Evolutionary conservation across 2,113 vertebrate genomes (phyloP).

Genomic region (Pachyramphus minor): DNA sequence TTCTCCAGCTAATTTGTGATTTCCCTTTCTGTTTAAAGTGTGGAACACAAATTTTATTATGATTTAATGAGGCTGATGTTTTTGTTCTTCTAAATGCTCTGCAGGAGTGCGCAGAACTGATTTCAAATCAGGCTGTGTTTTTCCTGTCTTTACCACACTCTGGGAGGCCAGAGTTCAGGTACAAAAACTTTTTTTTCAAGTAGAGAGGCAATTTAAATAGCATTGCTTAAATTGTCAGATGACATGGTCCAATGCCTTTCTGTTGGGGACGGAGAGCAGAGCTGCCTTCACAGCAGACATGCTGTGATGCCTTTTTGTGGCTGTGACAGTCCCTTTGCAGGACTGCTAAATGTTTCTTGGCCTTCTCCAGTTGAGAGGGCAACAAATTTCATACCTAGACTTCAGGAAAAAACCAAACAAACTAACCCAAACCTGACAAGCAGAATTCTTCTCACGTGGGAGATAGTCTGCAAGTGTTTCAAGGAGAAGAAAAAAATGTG

Average conservation of each 20-base stretch:
- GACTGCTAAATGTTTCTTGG: background rate
- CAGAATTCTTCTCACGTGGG: background rate
- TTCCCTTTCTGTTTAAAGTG: background rate
- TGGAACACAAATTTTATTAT: background rate
- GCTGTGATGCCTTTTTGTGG: background rate
- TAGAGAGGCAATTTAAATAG: conserved; percentile 36
- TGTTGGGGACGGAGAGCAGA: background rate
- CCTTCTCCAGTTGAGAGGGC: background rate
- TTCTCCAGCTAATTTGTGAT: background rate
- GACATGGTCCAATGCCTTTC: background rate
- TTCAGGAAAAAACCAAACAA: background rate
- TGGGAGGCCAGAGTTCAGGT: background rate
- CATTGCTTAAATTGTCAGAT: background rate
- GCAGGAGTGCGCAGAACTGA: background rate
- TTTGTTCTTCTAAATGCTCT: background rate
- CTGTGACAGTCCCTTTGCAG: background rate
- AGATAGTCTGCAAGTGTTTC: background rate
- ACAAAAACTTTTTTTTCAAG: background rate
- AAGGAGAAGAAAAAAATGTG: background rate
- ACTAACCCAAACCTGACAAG: background rate
- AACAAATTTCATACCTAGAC: background rate
- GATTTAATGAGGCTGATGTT: background rate
- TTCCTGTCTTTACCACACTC: background rate
- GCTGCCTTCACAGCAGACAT: background rate
- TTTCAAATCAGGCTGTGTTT: background rate